These are phyloP conservation scores for Episyrphus balteatus DNA, from an alignment of 1,140 invertebrate species.

Conservation along the genomic window DNA sequence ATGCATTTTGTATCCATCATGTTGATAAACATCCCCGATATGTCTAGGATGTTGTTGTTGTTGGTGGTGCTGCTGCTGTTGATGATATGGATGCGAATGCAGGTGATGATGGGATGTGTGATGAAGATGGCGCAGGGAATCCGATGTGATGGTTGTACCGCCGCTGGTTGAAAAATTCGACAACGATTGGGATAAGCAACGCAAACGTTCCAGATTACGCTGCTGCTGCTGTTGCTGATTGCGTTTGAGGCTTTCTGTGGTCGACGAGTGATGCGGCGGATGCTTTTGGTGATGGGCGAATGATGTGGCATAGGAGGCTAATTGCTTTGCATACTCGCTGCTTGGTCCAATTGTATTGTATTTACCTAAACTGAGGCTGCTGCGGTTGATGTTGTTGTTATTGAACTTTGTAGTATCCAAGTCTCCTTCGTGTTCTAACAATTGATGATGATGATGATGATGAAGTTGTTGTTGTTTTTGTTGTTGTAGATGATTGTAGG, in stretches of 20 bases:
- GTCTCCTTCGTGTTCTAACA: not conserved
- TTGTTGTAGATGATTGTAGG: too few species aligned
- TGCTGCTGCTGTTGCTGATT: conserved; percentile 21
- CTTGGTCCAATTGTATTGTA: conserved; percentile 34
- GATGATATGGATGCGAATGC: too few species aligned
- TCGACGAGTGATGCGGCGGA: conserved; percentile 8
- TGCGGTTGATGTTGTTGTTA: conserved; percentile 2
- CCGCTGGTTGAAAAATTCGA: conserved; percentile 22
- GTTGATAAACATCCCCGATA: not conserved
- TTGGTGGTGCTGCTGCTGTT: conserved; percentile 3
- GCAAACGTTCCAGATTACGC: conserved; percentile 14
- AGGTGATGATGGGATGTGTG: conserved; percentile 3
- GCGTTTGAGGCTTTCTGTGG: conserved; percentile 4
- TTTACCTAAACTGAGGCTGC: conserved; percentile 16
- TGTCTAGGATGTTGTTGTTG: conserved; percentile 3
- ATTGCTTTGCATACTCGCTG: conserved; percentile 29
- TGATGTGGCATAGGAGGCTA: conserved; percentile 24
- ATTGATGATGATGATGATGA: too few species aligned
- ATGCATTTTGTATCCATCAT: not conserved
- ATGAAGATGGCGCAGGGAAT: not conserved
- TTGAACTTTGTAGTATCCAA: too few species aligned
- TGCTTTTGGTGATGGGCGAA: conserved; percentile 29
- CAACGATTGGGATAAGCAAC: conserved; percentile 32
- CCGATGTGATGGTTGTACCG: not conserved
- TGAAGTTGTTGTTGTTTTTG: too few species aligned